Percentiles rank a stretch among this genome's conserved stretches.
Evolutionary conservation across 2,797 vertebrate species (phyloP).

Genomic region (Hypotaenidia okinawae): DNA sequence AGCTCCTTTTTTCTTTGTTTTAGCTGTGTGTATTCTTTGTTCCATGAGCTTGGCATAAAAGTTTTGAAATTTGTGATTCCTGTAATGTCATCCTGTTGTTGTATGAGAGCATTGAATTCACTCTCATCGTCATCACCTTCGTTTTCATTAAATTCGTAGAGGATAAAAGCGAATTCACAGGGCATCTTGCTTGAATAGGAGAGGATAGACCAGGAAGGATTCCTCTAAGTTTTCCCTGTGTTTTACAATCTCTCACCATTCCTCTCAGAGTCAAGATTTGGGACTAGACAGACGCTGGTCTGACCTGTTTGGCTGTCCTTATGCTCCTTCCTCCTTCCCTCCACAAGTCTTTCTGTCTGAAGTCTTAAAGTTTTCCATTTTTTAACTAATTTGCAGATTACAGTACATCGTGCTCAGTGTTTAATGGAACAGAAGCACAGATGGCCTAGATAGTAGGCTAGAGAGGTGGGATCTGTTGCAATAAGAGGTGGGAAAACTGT

Average conservation of each 20-base stretch:
- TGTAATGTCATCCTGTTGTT: neutral
- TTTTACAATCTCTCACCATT: neutral
- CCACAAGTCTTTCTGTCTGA: neutral
- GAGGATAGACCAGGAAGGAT: neutral
- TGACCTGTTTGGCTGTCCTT: slow-evolving; percentile 32
- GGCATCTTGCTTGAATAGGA: neutral
- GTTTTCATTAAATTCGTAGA: neutral
- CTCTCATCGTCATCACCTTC: neutral
- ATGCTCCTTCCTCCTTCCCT: neutral
- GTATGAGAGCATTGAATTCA: neutral
- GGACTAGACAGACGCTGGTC: slow-evolving; percentile 13
- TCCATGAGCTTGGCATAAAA: neutral
- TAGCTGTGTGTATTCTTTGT: neutral
- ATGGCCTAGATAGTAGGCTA: slow-evolving; percentile 52
- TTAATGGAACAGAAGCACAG: slow-evolving; percentile 59
- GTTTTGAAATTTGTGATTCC: neutral
- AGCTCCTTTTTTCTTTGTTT: slow-evolving; percentile 37
- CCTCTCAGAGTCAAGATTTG: neutral
- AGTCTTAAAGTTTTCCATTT: slow-evolving; percentile 46
- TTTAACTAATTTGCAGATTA: slow-evolving; percentile 54
- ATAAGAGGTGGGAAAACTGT: slow-evolving; percentile 48
- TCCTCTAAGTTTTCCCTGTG: neutral
- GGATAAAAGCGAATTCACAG: neutral
- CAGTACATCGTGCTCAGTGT: slow-evolving; percentile 2
- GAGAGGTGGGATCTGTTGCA: slow-evolving; percentile 60